These are phyloP conservation scores for Strix aluco DNA, from an alignment of 2,113 vertebrate species.

Conservation along the genomic window DNA sequence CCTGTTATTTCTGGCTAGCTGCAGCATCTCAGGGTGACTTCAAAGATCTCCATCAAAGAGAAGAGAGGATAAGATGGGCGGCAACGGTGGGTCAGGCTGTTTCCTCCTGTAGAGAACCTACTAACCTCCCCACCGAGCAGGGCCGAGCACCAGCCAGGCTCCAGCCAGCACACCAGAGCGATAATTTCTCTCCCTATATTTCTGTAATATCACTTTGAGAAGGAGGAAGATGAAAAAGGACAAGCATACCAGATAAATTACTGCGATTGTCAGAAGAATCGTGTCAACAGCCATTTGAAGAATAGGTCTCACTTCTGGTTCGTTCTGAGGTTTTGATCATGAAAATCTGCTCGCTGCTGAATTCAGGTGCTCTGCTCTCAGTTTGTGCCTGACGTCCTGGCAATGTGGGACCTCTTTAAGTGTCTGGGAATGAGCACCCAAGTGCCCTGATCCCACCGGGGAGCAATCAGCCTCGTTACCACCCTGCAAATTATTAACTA, in stretches of 20 bases:
- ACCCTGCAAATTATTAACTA: neutral
- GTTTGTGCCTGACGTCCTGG: neutral
- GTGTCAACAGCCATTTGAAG: neutral
- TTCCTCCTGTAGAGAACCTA: neutral
- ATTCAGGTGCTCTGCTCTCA: neutral
- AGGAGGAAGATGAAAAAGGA: neutral
- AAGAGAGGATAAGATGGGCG: neutral
- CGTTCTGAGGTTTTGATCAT: accelerated
- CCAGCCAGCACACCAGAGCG: accelerated
- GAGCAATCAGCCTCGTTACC: accelerated
- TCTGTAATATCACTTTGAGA: neutral
- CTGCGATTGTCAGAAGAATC: neutral
- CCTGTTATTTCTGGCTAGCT: neutral
- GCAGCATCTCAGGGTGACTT: neutral
- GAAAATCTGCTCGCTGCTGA: neutral
- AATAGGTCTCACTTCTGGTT: neutral
- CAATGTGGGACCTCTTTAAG: neutral
- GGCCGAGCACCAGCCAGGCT: neutral
- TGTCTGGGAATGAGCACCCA: neutral
- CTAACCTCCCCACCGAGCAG: neutral
- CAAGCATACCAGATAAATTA: neutral
- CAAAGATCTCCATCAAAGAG: neutral
- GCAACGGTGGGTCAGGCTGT: neutral
- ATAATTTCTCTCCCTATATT: accelerated
- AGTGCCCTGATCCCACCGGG: neutral